Evolutionary conservation across 2,113 vertebrate genomes (phyloP), one percentile per base, ranked within the genome.

Genomic region (Saguinus midas): DNA sequence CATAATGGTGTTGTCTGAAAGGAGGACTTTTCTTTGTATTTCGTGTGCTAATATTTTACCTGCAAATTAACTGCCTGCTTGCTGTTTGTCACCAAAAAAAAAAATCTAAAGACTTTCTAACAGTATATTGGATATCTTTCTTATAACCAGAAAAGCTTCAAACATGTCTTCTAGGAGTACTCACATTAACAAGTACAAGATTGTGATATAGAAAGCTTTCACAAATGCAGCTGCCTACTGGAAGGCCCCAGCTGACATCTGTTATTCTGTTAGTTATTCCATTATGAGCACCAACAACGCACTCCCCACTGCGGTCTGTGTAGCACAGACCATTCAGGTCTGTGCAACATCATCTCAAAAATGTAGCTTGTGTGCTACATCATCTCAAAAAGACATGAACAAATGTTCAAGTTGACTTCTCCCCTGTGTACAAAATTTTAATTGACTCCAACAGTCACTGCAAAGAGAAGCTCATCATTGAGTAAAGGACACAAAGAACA

Each of bases 31-130:
- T 55, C 50, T 37, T 48, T 61, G 29, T 79, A 29, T 37, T 80
- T 52, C 45, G 3, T 80, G 29, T 25, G 58, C 23, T 87, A 17
- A 91, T 16, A 85, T 94, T 93, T 90, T 84, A 90, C 5, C 48
- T 21, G 78, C 29, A 78, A 52, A 88, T 75, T 68, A 73, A 73
- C 25, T 93, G 27, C 32, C n/a, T 83, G 17, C 37, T 29, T 87
- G 23, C 58, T 66, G 3, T 79, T 89, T 90, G 32, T 61, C 83
- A 79, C 55, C 87, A 64, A 23, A 78, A 80, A 45, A 45, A 23
- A n/a, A 73, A 73, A 84, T 96, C 89, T 90, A 70, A 79, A 81
- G n/a, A 48, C 25, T 79, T 75, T 20, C 83, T 55, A 89, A 57
- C 23, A 85, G 6, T 76, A 8, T 23, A 25, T 14, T 61, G 25